These are phyloP conservation scores for Panthera leo DNA, from an alignment of 2,113 vertebrate species.

Conservation along the genomic window DNA sequence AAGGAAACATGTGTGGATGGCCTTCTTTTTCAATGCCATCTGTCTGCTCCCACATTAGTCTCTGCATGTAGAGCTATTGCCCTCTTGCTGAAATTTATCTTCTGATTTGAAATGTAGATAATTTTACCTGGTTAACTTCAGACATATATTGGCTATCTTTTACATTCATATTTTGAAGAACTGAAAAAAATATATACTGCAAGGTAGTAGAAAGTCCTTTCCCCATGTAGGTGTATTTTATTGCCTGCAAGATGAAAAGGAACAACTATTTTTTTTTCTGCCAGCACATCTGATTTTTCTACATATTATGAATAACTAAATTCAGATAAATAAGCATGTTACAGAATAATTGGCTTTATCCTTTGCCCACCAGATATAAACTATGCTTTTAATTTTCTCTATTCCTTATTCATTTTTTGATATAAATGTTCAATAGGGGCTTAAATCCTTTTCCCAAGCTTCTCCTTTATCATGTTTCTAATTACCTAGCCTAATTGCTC, in stretches of 20 bases:
- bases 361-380: conserved; percentile 78
- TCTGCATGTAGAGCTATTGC: neutral
- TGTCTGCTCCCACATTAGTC: neutral
- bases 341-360: conserved; percentile 78
- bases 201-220: conserved; percentile 4
- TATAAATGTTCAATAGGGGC: conserved; percentile 80
- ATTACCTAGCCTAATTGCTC: conserved; percentile 85
- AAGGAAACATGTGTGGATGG: neutral
- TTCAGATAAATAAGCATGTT: conserved; percentile 72
- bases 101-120: neutral
- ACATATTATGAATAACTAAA: conserved; percentile 41
- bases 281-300: conserved; percentile 26
- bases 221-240: neutral
- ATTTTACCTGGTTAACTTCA: conserved; percentile 28
- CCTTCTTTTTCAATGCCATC: neutral
- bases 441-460: conserved; percentile 83
- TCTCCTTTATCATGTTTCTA: conserved; percentile 84
- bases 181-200: neutral
- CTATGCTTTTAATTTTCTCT: conserved; percentile 79
- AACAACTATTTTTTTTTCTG: neutral
- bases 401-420: conserved; percentile 82
- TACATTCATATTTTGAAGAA: conserved; percentile 37
- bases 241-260: conserved; percentile 44
- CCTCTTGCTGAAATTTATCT: neutral
- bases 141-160: neutral